phyloP scores from a whole-genome alignment of 2,888 invertebrate genomes.

The Gryllus longicercus region DNA sequence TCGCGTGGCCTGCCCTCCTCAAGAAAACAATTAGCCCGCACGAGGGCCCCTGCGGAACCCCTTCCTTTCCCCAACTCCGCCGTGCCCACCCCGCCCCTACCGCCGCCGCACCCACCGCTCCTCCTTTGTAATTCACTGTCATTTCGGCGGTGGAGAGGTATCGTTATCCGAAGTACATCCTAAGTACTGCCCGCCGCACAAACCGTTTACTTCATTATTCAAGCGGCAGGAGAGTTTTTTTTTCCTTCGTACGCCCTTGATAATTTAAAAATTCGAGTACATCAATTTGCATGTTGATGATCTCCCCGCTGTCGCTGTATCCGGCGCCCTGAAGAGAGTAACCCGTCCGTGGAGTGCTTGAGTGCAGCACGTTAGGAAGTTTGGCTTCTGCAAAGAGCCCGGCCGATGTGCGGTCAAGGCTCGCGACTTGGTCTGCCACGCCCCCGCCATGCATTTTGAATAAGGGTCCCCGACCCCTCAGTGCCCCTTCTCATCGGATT shows the following conservation, averaged over 20 bases:
- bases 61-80: not conserved
- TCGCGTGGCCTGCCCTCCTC: not conserved
- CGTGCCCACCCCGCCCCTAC: too few relatives aligned
- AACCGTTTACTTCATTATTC: conserved; percentile 1
- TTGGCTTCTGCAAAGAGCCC: not conserved
- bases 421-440: not conserved
- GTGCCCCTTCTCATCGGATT: too few relatives aligned
- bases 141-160: not conserved
- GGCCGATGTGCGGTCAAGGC: not conserved
- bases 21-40: not conserved
- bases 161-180: not conserved
- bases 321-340: too few relatives aligned
- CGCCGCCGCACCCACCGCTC: not conserved
- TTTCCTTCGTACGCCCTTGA: not conserved
- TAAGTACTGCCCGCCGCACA: not conserved
- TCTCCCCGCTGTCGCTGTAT: not conserved
- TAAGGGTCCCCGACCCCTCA: not conserved
- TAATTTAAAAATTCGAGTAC: not conserved
- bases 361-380: not conserved
- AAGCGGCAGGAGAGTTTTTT: not conserved
- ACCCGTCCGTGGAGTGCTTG: not conserved
- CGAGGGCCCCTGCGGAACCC: not conserved
- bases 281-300: conserved; percentile 2
- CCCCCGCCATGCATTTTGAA: conserved; percentile 5
- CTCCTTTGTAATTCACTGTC: conserved; percentile 10